Evolutionary conservation across 2,113 vertebrate genomes (phyloP), one percentile per base, ranked within the genome.

Genomic region (Anser cygnoides): DNA sequence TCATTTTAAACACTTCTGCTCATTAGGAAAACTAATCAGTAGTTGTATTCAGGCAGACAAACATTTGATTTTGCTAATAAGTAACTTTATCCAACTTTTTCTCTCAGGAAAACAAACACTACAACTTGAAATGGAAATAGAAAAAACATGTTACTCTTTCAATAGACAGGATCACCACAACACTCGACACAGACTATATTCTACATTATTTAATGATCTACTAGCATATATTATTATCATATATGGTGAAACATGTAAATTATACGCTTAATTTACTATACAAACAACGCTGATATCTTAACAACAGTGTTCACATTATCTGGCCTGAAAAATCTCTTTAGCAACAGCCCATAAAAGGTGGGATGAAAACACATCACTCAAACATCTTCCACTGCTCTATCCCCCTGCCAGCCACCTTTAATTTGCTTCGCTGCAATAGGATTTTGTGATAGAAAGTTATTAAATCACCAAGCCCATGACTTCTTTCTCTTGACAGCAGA

Each of bases 331-430:
- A 58, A 37, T 1, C 28, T 63, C 43, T 89, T 79, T 8, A 91
- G 62, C 37, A 52, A 35, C 29, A 90, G 41, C 54, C 59, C 67
- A 61, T 87, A 86, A 85, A 84, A 92, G 55, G 21, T 33, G 18
- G 41, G 78, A 77, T 67, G 85, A 91, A 93, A 91, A 87, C 75
- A 54, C 73, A 87, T 80, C 89, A 82, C 65, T 96, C 90, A 84
- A 44, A 90, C 4, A 22, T 75, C 88, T 93, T 77, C 61, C 41
- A 25, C n/a, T 23, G 61, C 50, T 87, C 62, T n/a, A 22, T 55
- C 33, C 65, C 72, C 35, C 20, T 59, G 78, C 35, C 87, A 91
- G n/a, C 31, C 67, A 78, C 84, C 75, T 81, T 82, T 86, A 83
- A 94, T 95, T 93, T 91, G 81, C 35, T 92, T 80, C 57, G 6